Percentiles rank a stretch among this genome's conserved stretches.
phyloP scores from a whole-genome alignment of 2,113 vertebrate genomes.

The Misgurnus mizolepis region DNA sequence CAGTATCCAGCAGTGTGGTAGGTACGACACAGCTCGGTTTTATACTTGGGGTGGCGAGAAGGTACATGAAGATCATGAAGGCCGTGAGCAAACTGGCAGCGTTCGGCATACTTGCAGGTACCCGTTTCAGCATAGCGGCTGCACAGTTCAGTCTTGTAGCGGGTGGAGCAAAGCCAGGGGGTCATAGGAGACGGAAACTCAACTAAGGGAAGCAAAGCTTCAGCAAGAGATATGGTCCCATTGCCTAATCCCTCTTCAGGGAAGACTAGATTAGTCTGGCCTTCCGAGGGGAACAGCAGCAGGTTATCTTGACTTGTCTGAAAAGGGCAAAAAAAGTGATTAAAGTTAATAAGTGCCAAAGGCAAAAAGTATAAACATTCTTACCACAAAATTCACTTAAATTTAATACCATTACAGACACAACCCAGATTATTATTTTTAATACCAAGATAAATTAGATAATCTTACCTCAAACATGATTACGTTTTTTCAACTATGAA shows the following conservation, averaged over 20 bases:
- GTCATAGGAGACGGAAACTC: constrained; percentile 52
- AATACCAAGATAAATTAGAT: not conserved
- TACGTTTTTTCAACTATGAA: too few species aligned
- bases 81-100: constrained; percentile 80
- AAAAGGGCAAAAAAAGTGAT: not conserved
- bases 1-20: constrained; percentile 73
- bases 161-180: constrained; percentile 73
- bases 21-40: constrained; percentile 76
- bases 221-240: constrained; percentile 60
- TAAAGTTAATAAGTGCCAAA: too few species aligned
- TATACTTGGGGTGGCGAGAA: constrained; percentile 79
- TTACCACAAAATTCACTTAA: too few species aligned
- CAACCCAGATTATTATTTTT: not conserved
- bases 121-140: constrained; percentile 70
- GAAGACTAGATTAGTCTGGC: constrained; percentile 62
- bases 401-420: not conserved
- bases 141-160: constrained; percentile 81
- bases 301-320: constrained; percentile 66
- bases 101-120: constrained; percentile 73
- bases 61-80: constrained; percentile 77
- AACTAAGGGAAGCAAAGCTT: constrained; percentile 69
- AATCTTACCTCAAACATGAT: constrained; percentile 64
- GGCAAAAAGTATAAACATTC: too few species aligned
- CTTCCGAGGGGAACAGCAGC: constrained; percentile 63
- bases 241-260: constrained; percentile 33